A percentile compares a stretch with the other conserved stretches of the same genome.
These are phyloP conservation scores for Euphydryas editha DNA, from an alignment of 2,888 invertebrate species.

Conservation along the genomic window DNA sequence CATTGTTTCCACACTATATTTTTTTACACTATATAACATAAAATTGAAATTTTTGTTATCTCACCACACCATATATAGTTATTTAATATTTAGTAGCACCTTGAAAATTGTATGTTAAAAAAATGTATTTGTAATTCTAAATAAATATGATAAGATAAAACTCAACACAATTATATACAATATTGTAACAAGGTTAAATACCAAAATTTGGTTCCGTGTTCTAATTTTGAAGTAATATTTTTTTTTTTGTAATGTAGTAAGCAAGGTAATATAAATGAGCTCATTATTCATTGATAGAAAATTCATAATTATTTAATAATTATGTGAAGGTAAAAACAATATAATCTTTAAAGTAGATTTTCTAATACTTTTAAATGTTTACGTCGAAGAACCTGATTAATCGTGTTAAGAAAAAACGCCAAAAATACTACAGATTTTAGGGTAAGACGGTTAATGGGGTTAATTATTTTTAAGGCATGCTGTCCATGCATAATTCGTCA, in stretches of 20 bases:
- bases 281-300: neutral
- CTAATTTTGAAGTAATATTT: slow-evolving; percentile 14
- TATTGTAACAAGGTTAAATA: slow-evolving; percentile 20
- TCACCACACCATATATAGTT: too few relatives aligned
- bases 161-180: neutral
- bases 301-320: neutral
- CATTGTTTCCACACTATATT: too few relatives aligned
- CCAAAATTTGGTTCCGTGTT: slow-evolving; percentile 15
- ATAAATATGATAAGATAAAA: slow-evolving; percentile 10
- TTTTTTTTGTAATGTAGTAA: neutral
- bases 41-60: too few relatives aligned
- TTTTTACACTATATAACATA: too few relatives aligned
- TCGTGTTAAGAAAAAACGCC: neutral
- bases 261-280: neutral
- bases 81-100: neutral
- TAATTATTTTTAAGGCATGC: too few relatives aligned
- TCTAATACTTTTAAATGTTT: too few relatives aligned
- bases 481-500: too few relatives aligned
- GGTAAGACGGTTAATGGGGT: too few relatives aligned
- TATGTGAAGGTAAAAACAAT: too few relatives aligned
- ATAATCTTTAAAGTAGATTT: too few relatives aligned
- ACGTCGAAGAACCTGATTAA: neutral
- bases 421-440: neutral
- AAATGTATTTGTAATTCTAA: neutral
- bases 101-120: neutral